Conservation (phyloP, 2,888 invertebrate species). For the Trachelus stipa region DNA sequence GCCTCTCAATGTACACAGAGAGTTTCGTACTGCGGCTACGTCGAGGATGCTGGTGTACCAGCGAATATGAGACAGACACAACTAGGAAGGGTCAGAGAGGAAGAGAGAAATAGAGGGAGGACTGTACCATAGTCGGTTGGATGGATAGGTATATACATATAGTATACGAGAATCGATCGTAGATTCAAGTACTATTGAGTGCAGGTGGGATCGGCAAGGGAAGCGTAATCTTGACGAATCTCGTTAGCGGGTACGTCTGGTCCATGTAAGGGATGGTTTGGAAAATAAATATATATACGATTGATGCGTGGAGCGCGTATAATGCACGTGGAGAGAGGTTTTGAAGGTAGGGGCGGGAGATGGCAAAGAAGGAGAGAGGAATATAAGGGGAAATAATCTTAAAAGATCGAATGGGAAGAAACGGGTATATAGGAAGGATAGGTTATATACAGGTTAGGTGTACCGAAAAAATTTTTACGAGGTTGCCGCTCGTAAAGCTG, state of each 20-base stretch:
- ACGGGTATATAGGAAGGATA: not conserved
- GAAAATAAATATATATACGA: not conserved
- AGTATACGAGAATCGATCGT: not conserved
- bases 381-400: not conserved
- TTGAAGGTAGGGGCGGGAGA: not conserved
- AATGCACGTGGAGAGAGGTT: not conserved
- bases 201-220: not conserved
- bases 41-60: not conserved
- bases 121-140: not conserved
- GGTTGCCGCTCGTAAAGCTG: not conserved
- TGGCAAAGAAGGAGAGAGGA: not conserved
- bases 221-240: not conserved
- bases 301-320: not conserved
- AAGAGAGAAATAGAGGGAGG: not conserved
- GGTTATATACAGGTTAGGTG: not conserved
- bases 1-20: conserved; percentile 15
- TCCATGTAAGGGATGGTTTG: not conserved
- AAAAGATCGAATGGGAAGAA: not conserved
- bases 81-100: not conserved
- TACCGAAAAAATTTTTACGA: conserved; percentile 8
- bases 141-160: not conserved
- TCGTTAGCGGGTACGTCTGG: not conserved
- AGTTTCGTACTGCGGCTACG: not conserved
- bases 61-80: not conserved
- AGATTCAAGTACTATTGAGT: not conserved